Conservation (phyloP, 2,797 vertebrate genomes). For the Xiphorhynchus erythropygius region DNA sequence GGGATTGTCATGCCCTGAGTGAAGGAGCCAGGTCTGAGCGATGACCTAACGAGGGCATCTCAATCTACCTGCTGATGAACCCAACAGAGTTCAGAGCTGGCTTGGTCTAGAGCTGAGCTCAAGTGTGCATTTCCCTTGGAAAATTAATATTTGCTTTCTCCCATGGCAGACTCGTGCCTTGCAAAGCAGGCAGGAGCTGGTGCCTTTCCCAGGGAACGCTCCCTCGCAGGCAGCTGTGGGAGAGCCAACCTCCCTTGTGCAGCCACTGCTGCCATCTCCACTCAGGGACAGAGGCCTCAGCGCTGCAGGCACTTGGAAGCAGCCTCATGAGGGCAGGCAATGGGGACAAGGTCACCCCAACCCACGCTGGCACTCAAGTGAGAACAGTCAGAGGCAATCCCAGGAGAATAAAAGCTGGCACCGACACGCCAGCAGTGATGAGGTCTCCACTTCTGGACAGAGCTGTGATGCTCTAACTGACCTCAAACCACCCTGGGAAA, state of each 20-base stretch:
- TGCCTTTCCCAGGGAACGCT: background rate
- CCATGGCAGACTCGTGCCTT: background rate
- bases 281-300: background rate
- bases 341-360: background rate
- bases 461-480: background rate
- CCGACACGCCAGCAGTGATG: background rate
- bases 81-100: background rate
- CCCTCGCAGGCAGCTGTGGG: background rate
- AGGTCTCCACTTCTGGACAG: background rate
- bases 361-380: background rate
- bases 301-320: background rate
- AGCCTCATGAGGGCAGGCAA: background rate
- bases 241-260: background rate
- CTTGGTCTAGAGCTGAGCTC: background rate
- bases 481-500: background rate
- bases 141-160: background rate
- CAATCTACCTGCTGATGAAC: background rate
- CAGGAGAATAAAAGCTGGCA: background rate
- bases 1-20: background rate
- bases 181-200: background rate
- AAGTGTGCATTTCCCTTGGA: fast-evolving
- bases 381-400: background rate
- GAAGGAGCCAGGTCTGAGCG: background rate
- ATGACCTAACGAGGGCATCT: background rate
- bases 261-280: background rate